Evolutionary conservation across 2,113 vertebrate genomes (phyloP), one percentile per base, ranked within the genome.

Genomic region (Strix uralensis): DNA sequence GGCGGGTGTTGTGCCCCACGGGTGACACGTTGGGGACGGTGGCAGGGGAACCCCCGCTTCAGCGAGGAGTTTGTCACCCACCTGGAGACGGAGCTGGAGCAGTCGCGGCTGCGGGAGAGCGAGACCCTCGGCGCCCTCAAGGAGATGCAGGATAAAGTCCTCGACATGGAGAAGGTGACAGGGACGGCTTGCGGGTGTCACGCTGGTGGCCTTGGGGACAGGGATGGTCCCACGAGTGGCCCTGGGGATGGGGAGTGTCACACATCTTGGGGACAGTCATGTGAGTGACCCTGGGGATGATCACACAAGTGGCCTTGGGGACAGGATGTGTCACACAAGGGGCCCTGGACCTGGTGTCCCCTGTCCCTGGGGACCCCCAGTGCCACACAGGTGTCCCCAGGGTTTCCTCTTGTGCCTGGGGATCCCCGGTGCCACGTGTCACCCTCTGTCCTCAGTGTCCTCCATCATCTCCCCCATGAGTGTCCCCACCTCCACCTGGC

Each of bases 101-200:
- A 99, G 96, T 99, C 99, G 2, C 97, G 98, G 44, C 97, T 99
- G 57, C 98, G 97, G 25, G 99, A 99, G 97, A 98, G 98, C 0
- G 99, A 99, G 90, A 98, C 99, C 5, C 97, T 99, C 22, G 97
- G 98, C 9, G 99, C 99, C 10, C 96, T 99, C 44, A 99, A 99
- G 89, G 99, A 99, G 96, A 99, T 99, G 99, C 99, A 99, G 88
- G 99, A 99, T 92, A 99, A 99, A 91, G 99, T 99, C 62, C 98
- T 99, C 2, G 98, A 99, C 96, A 98, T 99, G 97, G 99, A 99
- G 92, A 99, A 99, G 99, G 99, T 99, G 73, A 30, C 4, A 3
- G 38, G 52, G 69, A 36, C 6, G 2, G 23, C 36, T 7, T 3
- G 4, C 1, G 5, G 16, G 17, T 49, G 59, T 21, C 54, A 52